Evolutionary conservation across 2,888 invertebrate species (phyloP).

Genomic region (Brenthis daphne): DNA sequence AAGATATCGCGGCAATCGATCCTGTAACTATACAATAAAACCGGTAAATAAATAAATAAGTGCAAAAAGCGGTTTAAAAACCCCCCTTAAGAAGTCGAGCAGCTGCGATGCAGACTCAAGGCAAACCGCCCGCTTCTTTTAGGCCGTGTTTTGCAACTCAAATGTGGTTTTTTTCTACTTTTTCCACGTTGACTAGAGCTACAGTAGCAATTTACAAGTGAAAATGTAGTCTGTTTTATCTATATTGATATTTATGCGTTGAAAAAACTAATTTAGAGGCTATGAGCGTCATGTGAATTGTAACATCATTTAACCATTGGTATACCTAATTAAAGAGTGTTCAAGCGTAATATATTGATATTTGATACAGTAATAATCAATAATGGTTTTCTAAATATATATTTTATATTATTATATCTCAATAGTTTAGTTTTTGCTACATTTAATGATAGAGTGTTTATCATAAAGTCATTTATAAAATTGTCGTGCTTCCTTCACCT

Average conservation of each 20-base stretch:
- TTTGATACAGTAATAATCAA: conserved; percentile 30
- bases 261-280: conserved; percentile 37
- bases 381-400: conserved; percentile 24
- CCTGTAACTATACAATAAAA: conserved; percentile 60
- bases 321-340: conserved; percentile 21
- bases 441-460: conserved; percentile 6
- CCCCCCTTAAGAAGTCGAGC: conserved; percentile 62
- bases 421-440: conserved; percentile 10
- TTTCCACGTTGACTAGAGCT: conserved; percentile 37
- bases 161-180: conserved; percentile 52
- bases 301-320: conserved; percentile 26
- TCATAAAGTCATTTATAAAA: not conserved
- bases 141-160: conserved; percentile 56
- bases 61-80: conserved; percentile 69
- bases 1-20: conserved; percentile 41
- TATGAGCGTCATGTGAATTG: conserved; percentile 27
- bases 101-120: conserved; percentile 68
- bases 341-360: conserved; percentile 25
- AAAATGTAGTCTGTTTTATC: conserved; percentile 30
- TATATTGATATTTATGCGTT: conserved; percentile 31
- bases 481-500: not conserved
- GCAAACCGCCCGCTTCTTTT: conserved; percentile 68
- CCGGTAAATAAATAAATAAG: conserved; percentile 66
- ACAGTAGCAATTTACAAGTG: conserved; percentile 38
- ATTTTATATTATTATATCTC: not conserved